Conservation (phyloP, 2,888 invertebrate genomes). For the Dastarcus helophoroides region DNA sequence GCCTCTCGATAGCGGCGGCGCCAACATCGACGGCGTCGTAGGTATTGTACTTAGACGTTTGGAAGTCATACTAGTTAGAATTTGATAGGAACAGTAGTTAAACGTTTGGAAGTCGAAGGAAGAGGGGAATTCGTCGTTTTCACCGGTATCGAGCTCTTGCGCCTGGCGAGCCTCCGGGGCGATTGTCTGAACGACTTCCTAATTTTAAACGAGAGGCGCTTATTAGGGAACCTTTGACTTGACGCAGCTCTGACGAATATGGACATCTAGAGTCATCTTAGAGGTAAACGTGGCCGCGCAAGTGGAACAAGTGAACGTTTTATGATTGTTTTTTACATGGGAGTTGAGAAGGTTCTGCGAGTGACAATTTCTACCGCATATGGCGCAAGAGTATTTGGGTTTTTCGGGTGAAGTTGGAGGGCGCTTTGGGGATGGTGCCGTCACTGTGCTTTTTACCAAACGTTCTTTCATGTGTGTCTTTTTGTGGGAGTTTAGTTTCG, state of each 20-base stretch:
- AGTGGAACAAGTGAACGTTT: constrained; percentile 23
- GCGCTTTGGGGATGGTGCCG: constrained; percentile 24
- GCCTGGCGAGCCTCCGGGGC: neutral
- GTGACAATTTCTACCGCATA: constrained; percentile 26
- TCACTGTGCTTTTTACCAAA: constrained; percentile 23
- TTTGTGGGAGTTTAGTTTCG: constrained; percentile 25
- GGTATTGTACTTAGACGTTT: too few species aligned
- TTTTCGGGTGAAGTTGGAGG: constrained; percentile 2
- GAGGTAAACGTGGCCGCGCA: constrained; percentile 27
- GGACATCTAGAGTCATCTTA: constrained; percentile 27
- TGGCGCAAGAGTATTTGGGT: constrained; percentile 24
- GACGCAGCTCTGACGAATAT: constrained; percentile 28
- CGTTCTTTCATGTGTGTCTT: constrained; percentile 26
- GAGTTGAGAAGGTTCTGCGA: constrained; percentile 17
- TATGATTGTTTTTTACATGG: constrained; percentile 27
- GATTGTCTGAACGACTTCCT: constrained; percentile 13
- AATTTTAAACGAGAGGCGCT: constrained; percentile 18
- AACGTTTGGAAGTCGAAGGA: too few species aligned
- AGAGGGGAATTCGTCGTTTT: too few species aligned
- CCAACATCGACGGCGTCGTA: constrained; percentile 9
- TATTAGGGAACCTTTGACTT: constrained; percentile 18
- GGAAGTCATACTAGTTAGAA: too few species aligned
- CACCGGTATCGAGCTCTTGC: too few species aligned
- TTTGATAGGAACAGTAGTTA: too few species aligned
- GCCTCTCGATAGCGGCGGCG: too few species aligned